Percentiles rank a stretch among this genome's conserved stretches.
phyloP scores from a whole-genome alignment of 1,140 invertebrate species.

The Portunus trituberculatus region DNA sequence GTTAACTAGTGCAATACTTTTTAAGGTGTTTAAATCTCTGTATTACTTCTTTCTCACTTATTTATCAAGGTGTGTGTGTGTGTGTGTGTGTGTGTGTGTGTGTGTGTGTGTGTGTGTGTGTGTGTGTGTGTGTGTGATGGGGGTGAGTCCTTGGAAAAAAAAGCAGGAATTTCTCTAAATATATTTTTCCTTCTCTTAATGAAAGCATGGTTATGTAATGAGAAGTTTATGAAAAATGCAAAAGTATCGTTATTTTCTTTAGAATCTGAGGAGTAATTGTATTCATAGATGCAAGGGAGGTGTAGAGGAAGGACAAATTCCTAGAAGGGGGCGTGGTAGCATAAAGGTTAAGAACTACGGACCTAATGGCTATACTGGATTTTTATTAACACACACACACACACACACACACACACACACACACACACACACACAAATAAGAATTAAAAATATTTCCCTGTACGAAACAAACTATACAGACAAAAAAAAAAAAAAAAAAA shows the following conservation, averaged over 20 bases:
- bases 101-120: neutral
- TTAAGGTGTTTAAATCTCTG: neutral
- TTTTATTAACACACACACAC: too few relatives aligned
- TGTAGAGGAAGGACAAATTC: neutral
- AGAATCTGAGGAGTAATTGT: neutral
- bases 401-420: too few relatives aligned
- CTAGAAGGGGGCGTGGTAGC: neutral
- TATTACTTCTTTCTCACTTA: neutral
- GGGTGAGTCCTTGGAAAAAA: neutral
- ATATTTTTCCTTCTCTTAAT: neutral
- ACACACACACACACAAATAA: too few relatives aligned
- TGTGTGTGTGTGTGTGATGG: neutral
- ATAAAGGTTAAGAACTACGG: neutral
- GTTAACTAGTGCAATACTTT: neutral
- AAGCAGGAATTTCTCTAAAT: neutral
- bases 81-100: neutral
- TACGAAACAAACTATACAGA: too few relatives aligned
- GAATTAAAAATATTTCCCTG: too few relatives aligned
- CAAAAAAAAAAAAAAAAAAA: too few relatives aligned
- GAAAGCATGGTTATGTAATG: neutral
- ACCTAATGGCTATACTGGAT: neutral
- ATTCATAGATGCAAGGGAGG: too few relatives aligned
- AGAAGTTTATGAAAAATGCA: too few relatives aligned
- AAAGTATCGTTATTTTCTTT: neutral
- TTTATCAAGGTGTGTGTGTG: neutral